Conservation (phyloP, 1,140 invertebrate genomes). For the Euwallacea similis region DNA sequence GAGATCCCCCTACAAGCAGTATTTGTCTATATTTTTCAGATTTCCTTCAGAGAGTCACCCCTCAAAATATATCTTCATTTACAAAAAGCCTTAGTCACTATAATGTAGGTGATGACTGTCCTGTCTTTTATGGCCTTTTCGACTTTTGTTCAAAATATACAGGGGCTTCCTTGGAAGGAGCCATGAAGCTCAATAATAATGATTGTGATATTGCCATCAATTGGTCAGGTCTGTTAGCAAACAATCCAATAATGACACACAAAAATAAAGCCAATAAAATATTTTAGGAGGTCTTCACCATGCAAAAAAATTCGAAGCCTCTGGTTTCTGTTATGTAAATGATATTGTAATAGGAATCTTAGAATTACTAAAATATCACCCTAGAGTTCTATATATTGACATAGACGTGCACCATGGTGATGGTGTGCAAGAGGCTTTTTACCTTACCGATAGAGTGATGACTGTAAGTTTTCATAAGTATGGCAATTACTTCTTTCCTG, state of each 20-base stretch:
- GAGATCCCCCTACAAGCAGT: too few relatives aligned
- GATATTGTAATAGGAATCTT: constrained; percentile 98
- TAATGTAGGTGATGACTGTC: constrained; percentile 99
- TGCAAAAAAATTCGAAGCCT: constrained; percentile 99
- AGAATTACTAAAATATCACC: constrained; percentile 93
- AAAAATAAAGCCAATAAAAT: constrained; percentile 50
- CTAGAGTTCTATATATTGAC: constrained; percentile 96
- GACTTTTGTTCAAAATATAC: constrained; percentile 99
- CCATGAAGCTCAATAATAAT: constrained; percentile 91
- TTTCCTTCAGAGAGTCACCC: constrained; percentile 93
- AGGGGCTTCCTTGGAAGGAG: constrained; percentile 93
- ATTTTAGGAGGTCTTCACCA: constrained; percentile 92
- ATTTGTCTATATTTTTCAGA: constrained; percentile 56
- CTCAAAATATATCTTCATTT: constrained; percentile 92
- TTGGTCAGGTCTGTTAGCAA: constrained; percentile 84
- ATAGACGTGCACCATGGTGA: constrained; percentile 99
- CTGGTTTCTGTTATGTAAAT: constrained; percentile 96
- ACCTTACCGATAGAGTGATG: constrained; percentile 98
- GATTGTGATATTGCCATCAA: constrained; percentile 97
- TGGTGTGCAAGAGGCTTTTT: constrained; percentile 99
- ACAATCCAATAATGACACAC: background rate
- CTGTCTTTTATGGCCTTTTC: constrained; percentile 97
- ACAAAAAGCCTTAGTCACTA: constrained; percentile 92
- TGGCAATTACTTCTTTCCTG: constrained; percentile 96
- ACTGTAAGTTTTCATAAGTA: constrained; percentile 99